Base-by-base conservation (phyloP, 2,797 vertebrate genomes). In the Hipposideros larvatus region DNA sequence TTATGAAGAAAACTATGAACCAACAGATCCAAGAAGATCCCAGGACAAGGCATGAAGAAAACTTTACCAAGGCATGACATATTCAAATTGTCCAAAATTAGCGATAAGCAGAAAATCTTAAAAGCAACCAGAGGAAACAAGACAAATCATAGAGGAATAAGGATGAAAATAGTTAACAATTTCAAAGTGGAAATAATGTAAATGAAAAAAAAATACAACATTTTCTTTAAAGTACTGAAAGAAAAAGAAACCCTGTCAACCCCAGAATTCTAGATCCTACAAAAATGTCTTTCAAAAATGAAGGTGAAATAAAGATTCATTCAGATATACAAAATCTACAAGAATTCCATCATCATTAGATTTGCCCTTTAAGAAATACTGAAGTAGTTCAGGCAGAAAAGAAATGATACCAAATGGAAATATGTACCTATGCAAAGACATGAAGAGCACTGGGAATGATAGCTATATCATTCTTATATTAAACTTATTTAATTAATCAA, bases 401-500 rank as follows among this genome's bases (percentile, higher is more conserved):
- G 26, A 61, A 80, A 53, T 11, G 16, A 79, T 14, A 51, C 7
- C n/a, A 70, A 48, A 75, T n/a, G 21, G 48, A 59, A 82, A 66
- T 46, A 70, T 18, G 21, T 21, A 91, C 24, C 75, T 43, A 74
- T 16, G 59, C 9, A 80, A 75, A 90, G 59, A 22, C 92, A 78
- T 68, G 3, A 70, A 93, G 24, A 37, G 14, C 11, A 13, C 4
- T 41, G 46, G 9, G 78, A 84, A 89, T n/a, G 41, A 14, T 8
- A 41, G n/a, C 65, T 77, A 46, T 15, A 9, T 37, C 16, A 63
- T 26, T 37, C 37, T 37, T 37, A 37, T 37, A 37, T 34, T 31
- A 90, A 95, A 68, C 70, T 28, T 59, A 86, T 24, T 71, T 53
- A 57, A 78, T 41, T n/a, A 78, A 48, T 70, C 88, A 85, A 68